Evolutionary conservation across 2,797 vertebrate genomes (phyloP).

Genomic region (Rhabdomys pumilio): DNA sequence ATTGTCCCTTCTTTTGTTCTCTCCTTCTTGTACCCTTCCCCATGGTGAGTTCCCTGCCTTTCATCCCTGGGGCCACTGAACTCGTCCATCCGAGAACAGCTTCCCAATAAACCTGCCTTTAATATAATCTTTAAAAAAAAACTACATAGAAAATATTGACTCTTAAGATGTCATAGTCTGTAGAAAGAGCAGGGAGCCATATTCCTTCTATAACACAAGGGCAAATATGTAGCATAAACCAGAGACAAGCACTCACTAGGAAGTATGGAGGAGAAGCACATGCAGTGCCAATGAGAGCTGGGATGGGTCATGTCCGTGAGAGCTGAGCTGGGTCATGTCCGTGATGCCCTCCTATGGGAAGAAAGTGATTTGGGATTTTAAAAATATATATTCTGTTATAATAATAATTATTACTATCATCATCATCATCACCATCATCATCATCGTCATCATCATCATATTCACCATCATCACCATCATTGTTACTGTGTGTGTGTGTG

Average conservation of each 20-base stretch:
- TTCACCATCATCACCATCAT: not conserved
- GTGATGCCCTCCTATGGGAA: not conserved
- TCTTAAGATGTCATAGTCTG: not conserved
- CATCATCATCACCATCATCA: not conserved
- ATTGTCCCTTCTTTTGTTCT: no score
- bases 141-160: constrained; percentile 3
- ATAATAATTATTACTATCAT: not conserved
- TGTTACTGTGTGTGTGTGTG: not conserved
- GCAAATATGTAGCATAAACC: not conserved
- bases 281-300: not conserved
- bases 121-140: not conserved
- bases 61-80: no score
- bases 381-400: not conserved
- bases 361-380: not conserved
- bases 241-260: not conserved
- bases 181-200: not conserved
- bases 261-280: not conserved
- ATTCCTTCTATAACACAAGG: not conserved
- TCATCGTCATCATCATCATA: not conserved
- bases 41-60: no score
- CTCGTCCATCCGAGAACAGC: no score
- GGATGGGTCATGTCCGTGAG: no score
- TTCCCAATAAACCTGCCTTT: no score
- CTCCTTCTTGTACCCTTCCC: no score
- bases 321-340: not conserved